Evolutionary conservation across 2,113 vertebrate genomes (phyloP).

Genomic region (Cettia cetti): DNA sequence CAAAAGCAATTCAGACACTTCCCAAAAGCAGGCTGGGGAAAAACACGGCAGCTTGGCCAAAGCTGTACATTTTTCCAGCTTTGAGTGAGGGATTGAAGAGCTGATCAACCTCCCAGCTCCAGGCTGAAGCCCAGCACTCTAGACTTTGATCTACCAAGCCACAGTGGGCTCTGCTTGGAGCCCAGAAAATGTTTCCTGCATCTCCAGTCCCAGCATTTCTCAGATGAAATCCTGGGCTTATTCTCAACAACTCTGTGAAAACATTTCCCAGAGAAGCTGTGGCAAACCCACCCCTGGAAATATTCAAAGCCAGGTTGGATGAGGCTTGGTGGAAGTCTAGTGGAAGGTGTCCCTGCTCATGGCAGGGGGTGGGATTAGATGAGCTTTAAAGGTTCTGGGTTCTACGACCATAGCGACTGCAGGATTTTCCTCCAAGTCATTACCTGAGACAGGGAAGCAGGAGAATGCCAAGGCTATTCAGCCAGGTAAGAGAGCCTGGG

Average conservation of each 20-base stretch:
- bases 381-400: background rate
- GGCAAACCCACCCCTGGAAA: background rate
- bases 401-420: accelerated
- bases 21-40: slow-evolving; percentile 21
- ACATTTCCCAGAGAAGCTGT: background rate
- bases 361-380: background rate
- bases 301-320: background rate
- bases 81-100: background rate
- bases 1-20: slow-evolving; percentile 27
- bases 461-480: background rate
- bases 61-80: background rate
- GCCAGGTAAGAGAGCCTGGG: background rate
- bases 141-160: background rate
- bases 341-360: background rate
- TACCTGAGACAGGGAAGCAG: background rate
- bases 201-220: background rate
- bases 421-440: background rate
- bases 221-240: background rate
- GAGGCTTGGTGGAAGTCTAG: background rate
- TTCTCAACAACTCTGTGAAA: background rate
- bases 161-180: background rate
- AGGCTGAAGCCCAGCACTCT: background rate
- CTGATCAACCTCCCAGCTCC: background rate
- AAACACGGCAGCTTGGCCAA: background rate
- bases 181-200: background rate